Evolutionary conservation across 2,888 invertebrate species (phyloP).

Genomic region (Suillia variegata): DNA sequence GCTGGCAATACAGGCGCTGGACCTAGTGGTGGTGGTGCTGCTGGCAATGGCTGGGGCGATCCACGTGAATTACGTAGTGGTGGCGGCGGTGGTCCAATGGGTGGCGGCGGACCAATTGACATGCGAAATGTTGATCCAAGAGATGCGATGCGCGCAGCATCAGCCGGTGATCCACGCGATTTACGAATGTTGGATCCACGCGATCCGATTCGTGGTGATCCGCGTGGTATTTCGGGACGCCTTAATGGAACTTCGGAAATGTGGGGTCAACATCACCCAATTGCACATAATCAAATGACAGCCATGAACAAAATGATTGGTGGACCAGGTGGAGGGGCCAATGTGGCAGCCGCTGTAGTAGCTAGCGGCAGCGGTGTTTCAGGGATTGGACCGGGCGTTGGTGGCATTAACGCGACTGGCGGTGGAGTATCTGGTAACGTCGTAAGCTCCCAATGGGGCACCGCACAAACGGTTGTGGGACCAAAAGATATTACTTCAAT

Average conservation of each 20-base stretch:
- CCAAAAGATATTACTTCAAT: constrained; percentile 51
- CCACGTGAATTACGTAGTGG: constrained; percentile 66
- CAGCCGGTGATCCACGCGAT: constrained; percentile 57
- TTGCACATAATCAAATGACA: constrained; percentile 55
- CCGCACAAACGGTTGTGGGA: constrained; percentile 52
- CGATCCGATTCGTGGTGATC: constrained; percentile 69
- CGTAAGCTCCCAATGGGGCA: constrained; percentile 52
- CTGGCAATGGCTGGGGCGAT: constrained; percentile 67
- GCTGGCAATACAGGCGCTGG: constrained; percentile 34
- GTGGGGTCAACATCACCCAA: constrained; percentile 73
- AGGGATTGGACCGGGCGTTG: constrained; percentile 61
- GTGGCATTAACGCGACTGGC: constrained; percentile 34
- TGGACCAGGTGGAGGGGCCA: constrained; percentile 55
- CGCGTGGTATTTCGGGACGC: constrained; percentile 80
- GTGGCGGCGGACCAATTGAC: constrained; percentile 63
- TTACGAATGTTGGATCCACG: constrained; percentile 64
- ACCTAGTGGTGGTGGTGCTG: constrained; percentile 41
- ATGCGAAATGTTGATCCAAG: constrained; percentile 64
- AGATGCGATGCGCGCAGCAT: constrained; percentile 55
- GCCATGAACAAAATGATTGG: constrained; percentile 64
- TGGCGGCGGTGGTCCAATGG: constrained; percentile 35
- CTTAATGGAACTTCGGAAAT: constrained; percentile 80
- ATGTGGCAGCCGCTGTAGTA: constrained; percentile 54
- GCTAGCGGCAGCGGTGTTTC: constrained; percentile 41
- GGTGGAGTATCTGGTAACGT: constrained; percentile 40